Base-by-base conservation (phyloP, 2,113 vertebrate genomes). In the Hydrolagus affinis region DNA sequence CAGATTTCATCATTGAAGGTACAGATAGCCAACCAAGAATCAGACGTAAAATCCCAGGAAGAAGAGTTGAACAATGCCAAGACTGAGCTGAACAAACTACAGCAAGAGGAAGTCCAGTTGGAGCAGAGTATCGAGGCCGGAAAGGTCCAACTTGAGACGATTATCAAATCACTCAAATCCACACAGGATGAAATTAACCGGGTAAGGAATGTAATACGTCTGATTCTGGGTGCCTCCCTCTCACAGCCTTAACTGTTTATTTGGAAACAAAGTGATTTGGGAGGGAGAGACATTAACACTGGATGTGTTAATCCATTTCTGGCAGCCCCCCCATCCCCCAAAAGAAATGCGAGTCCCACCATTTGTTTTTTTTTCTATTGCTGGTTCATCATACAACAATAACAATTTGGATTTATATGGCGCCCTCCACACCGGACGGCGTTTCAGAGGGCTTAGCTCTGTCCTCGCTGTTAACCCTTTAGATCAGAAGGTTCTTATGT, bases 151-250 rank as follows among this genome's bases (percentile, higher is more conserved):
- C 94, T 99, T 72, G 98, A 98, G 87, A 98, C 97, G 85, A 99
- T 99, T 87, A 96, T 99, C 87, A 98, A 96, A 88, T 98, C 97
- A 28, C 90, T 99, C 75, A 96, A 96, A 87, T 95, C 96, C 70
- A 99, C 98, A 0, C 97, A 99, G 86, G 97, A 99, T 0, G 97
- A 99, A 89, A 99, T 99, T 89, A 97, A 95, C 89, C 98, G 99
- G 96, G 98, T 99, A 87, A 59, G 80, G 15, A 68, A 17, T 83
- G 8, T 83, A 11, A 25, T 68, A 83, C 23, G 2, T 64, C 77
- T 9, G 59, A 23, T 3, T 83, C 14, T 32, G 23, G 25, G 62
- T 66, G 28, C 32, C 60, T 32, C 62, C 15, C 78, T 21, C 4
- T 66, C 44, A 44, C 44, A 44, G 59, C 11, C 59, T 66, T 25